Base-by-base conservation (phyloP, 2,113 vertebrate genomes). In the Origma solitaria region DNA sequence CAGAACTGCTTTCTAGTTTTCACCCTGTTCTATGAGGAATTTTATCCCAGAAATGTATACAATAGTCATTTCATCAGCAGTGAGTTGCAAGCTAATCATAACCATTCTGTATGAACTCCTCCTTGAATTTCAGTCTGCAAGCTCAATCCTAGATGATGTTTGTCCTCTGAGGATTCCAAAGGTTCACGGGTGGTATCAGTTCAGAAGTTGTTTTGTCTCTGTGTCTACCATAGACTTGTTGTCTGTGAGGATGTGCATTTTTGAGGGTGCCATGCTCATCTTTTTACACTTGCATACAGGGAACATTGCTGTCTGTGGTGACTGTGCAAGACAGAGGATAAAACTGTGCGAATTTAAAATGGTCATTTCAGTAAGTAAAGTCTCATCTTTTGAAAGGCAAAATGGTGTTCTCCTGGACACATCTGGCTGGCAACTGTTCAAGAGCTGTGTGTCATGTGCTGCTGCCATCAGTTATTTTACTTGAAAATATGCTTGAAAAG, bases 21-120 rank as follows among this genome's bases (percentile, higher is more conserved):
- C 42, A n/a, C 7, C 23, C 17, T 42, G 6, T 1, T 0, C 22
- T 44, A 5, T 16, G 35, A 37, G 57, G 15, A 10, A 7, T 8
- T 27, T 72, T 80, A 33, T 16, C 24, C 27, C 49, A 42, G 25
- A 40, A 65, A 57, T 6, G 6, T 10, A 35, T 35, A 3, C 10
- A 66, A 60, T 9, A 54, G 7, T 33, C 1, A 24, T 14, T 53
- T 69, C 3, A 8, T 18, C 35, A 72, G 40, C 40, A 61, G n/a
- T 5, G 27, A 23, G 9, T 27, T 82, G 37, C 11, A 35, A 45
- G 57, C 40, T 65, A 49, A 28, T 37, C 11, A 3, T 50, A 38
- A 38, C 21, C 28, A 1, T 58, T 33, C 24, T 69, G 28, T 70
- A n/a, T 51, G 3, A 84, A 49, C 17, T 51, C 23, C 31, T 84